These are phyloP conservation scores for Callionymus lyra DNA, from an alignment of 2,113 vertebrate species.

Conservation along the genomic window DNA sequence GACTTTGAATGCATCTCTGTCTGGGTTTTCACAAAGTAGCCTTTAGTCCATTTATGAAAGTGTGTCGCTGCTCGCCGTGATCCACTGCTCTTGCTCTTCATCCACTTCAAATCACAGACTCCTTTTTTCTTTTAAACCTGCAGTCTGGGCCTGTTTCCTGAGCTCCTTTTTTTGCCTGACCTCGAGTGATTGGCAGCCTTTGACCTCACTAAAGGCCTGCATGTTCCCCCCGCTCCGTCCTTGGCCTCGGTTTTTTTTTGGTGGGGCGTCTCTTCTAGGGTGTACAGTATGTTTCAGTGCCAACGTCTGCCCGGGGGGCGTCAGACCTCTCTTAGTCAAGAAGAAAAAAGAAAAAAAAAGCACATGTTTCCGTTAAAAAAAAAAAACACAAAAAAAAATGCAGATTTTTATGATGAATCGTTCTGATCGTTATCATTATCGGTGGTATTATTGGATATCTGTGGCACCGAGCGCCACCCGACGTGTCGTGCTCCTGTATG, in stretches of 20 bases:
- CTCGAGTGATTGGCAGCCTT: conserved; percentile 56
- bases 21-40: no score
- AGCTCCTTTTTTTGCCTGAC: conserved; percentile 48
- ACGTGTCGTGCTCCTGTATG: conserved; percentile 60
- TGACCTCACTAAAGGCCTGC: conserved; percentile 56
- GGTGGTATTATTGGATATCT: conserved; percentile 55
- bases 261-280: conserved; percentile 39
- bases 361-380: conserved; percentile 66
- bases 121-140: conserved; percentile 3
- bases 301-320: conserved; percentile 51
- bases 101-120: conserved; percentile 19
- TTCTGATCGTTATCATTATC: conserved; percentile 57
- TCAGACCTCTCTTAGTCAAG: conserved; percentile 31
- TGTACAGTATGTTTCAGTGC: conserved; percentile 63
- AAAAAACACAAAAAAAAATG: conserved; percentile 61
- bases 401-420: conserved; percentile 63
- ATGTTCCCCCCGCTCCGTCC: conserved; percentile 53
- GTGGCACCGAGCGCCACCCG: conserved; percentile 56
- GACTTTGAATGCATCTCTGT: no score
- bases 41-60: conserved; percentile 15
- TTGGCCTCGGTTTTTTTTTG: conserved; percentile 45
- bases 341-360: conserved; percentile 60
- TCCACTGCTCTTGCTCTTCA: conserved; percentile 13
- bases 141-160: conserved; percentile 54
- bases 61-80: conserved; percentile 19